Base-by-base conservation (phyloP, 1,140 invertebrate species). In the Colletes latitarsis region DNA sequence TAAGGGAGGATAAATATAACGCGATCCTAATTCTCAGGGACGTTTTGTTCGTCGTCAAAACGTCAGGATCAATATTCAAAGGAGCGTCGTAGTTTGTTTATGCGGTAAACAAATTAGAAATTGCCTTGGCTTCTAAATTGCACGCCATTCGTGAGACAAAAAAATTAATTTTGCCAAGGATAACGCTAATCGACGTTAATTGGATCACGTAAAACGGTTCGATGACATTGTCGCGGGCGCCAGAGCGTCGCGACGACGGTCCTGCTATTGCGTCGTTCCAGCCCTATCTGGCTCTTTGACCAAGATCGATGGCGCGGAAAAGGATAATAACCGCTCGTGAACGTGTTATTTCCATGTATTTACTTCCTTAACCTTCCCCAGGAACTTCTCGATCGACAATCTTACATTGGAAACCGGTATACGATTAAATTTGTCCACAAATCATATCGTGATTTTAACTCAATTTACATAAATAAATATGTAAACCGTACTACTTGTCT, bases 191-290 rank as follows among this genome's bases (percentile, higher is more conserved):
- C 46, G 39, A 79, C 39, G 39, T 73, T 46, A 58, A 76, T 67
- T 49, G 14, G 58, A 52, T n/a, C 41, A 21, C 30, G 43, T 62
- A 55, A 77, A 64, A 57, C 1, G 14, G 57, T 19, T n/a, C 60
- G 62, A 49, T 8, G 39, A 43, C 58, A 58, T 64, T 73, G 53
- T 15, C 78, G 71, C 43, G 66, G 74, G 69, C 64, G 74, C 83
- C 73, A 71, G 79, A 15, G 64, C 39, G 69, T 74, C 77, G 78
- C 73, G 53, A 63, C 69, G 69, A 82, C 83, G 83, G 52, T 81
- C 62, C 81, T 85, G 83, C 19, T 70, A 80, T 80, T 85, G 77
- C 81, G 77, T 80, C 67, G 81, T 70, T 80, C 52, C 53, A 43
- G 17, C 57, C 70, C 30, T 30, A 70, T 72, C 60, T 52, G 55